phyloP scores from a whole-genome alignment of 37 sponge, comb jelly and placozoan genomes.

The Aplysina aerophoba region DNA sequence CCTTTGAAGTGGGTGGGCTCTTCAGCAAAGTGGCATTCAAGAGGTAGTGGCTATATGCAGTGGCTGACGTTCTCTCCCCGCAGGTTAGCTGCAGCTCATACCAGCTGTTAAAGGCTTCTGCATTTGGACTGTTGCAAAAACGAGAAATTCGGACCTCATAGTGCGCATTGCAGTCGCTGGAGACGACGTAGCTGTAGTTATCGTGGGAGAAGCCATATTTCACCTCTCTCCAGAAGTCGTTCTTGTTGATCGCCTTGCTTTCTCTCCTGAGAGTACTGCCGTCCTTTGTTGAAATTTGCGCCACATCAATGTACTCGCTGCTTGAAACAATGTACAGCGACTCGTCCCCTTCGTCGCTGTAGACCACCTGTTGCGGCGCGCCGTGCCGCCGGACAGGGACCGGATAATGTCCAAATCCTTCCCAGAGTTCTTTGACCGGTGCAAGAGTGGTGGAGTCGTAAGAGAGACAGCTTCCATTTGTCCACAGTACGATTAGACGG shows the following conservation, averaged over 20 bases:
- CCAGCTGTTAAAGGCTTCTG: background rate
- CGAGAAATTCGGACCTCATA: slow-evolving; percentile 1
- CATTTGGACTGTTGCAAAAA: background rate
- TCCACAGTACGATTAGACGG: background rate
- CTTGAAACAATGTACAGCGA: no score
- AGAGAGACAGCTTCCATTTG: background rate
- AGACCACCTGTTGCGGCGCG: no score
- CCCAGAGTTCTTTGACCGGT: no score
- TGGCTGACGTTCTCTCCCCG: background rate
- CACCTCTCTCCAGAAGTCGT: background rate
- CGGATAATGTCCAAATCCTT: no score
- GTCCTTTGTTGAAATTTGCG: no score
- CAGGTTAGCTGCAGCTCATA: slow-evolving; percentile 7
- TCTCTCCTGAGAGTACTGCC: no score
- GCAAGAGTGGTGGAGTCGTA: background rate
- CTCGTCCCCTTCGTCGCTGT: no score
- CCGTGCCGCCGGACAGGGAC: no score
- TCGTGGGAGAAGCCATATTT: slow-evolving; percentile 2
- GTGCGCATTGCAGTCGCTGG: background rate
- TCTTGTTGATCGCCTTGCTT: background rate
- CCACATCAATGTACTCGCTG: no score
- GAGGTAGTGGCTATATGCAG: background rate
- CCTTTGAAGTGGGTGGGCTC: background rate
- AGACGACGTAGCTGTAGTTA: background rate
- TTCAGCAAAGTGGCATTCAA: slow-evolving; percentile 1